Evolutionary conservation across 2,888 invertebrate species (phyloP).

Genomic region (Dugesia japonica): DNA sequence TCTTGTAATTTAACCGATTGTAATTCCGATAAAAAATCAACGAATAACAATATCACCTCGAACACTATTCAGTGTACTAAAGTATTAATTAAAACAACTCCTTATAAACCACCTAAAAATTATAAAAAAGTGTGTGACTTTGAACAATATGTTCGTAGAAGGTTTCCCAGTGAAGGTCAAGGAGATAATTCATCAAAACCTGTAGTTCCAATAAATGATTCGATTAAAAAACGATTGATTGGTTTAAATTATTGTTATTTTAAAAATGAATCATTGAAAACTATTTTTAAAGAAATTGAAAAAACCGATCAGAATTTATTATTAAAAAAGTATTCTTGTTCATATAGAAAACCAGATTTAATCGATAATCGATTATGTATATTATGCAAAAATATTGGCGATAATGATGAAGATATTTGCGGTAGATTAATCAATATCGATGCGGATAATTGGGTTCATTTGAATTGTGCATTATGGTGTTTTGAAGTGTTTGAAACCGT

Average conservation of each 20-base stretch:
- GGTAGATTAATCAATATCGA: conserved; percentile 81
- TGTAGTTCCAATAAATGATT: not conserved
- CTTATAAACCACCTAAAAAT: not conserved
- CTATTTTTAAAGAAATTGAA: not conserved
- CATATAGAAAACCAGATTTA: not conserved
- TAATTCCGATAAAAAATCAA: not conserved
- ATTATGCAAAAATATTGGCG: conserved; percentile 52
- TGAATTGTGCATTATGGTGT: conserved; percentile 96
- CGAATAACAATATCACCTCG: not conserved
- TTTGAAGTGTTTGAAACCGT: conserved; percentile 89
- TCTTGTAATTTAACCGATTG: not conserved
- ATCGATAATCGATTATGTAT: conserved; percentile 16
- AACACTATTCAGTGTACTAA: not conserved
- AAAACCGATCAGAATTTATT: conserved; percentile 6
- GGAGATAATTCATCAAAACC: not conserved
- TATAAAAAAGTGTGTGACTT: not conserved
- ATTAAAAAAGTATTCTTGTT: not conserved
- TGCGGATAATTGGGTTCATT: conserved; percentile 89
- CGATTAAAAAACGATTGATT: not conserved
- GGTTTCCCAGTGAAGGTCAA: conserved; percentile 20
- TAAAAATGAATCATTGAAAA: not conserved
- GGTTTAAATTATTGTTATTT: conserved; percentile 3
- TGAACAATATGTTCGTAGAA: not conserved
- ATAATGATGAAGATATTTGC: conserved; percentile 75
- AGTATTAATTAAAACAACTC: not conserved